phyloP scores from a whole-genome alignment of 2,888 invertebrate species.

The Yponomeuta evonymella region DNA sequence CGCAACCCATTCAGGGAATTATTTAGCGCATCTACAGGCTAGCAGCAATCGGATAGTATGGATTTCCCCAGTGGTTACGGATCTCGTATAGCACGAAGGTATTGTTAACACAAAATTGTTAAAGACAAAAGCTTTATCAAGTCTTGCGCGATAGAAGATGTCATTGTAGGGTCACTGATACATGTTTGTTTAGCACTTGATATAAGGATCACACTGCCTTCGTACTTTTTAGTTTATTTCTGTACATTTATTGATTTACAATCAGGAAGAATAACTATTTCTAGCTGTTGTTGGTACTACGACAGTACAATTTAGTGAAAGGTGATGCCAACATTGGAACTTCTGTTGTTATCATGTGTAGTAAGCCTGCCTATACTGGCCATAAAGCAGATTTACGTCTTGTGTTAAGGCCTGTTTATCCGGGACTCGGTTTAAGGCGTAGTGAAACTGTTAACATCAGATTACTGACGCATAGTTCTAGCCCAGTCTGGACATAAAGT shows the following conservation, averaged over 20 bases:
- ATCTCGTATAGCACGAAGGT: not conserved
- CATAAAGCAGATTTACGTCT: not conserved
- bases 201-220: too few relatives aligned
- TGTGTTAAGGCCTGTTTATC: not conserved
- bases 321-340: not conserved
- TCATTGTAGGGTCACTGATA: too few relatives aligned
- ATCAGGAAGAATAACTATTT: too few relatives aligned
- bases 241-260: too few relatives aligned
- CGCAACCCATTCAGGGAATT: conserved; percentile 7
- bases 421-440: not conserved
- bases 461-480: not conserved
- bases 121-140: not conserved
- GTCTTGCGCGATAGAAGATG: too few relatives aligned
- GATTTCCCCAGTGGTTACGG: conserved; percentile 4
- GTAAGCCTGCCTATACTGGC: not conserved
- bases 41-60: conserved; percentile 10
- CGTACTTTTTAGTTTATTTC: too few relatives aligned
- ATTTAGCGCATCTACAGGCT: conserved; percentile 7
- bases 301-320: too few relatives aligned
- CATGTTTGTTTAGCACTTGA: too few relatives aligned
- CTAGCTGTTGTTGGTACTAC: too few relatives aligned
- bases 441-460: not conserved
- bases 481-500: not conserved
- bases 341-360: not conserved
- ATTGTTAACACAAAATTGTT: not conserved